Evolutionary conservation across 2,113 vertebrate species (phyloP).

Genomic region (Piaya cayana): DNA sequence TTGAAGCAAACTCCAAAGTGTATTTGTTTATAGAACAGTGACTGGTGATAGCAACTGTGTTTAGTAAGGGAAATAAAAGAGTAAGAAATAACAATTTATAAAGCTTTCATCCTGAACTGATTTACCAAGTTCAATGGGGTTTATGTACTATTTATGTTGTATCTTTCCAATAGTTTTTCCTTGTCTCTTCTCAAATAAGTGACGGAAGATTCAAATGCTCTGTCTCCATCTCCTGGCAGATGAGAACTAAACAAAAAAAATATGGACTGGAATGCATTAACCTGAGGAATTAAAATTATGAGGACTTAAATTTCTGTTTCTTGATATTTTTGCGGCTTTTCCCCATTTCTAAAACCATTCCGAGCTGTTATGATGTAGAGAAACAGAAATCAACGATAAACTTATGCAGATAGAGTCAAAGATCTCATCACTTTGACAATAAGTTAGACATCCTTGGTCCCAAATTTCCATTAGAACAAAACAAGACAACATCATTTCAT

Average conservation of each 20-base stretch:
- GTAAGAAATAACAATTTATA: neutral
- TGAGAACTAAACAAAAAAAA: neutral
- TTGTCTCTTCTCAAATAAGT: neutral
- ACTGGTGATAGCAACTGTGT: neutral
- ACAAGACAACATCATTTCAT: neutral
- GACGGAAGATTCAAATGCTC: slow-evolving; percentile 17
- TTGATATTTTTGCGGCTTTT: neutral
- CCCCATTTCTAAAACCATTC: neutral
- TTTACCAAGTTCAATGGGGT: neutral
- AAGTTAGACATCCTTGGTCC: neutral
- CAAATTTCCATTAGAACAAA: neutral
- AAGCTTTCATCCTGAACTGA: neutral
- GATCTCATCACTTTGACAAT: neutral
- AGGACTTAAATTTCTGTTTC: neutral
- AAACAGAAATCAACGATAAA: neutral
- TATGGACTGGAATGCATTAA: neutral
- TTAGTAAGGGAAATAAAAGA: neutral
- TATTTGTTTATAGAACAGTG: neutral
- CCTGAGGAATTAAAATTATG: neutral
- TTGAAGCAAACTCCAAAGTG: neutral
- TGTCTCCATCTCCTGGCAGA: slow-evolving; percentile 59
- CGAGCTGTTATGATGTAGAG: neutral
- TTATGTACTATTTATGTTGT: neutral
- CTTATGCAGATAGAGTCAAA: neutral
- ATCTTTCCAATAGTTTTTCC: neutral